Conservation (phyloP, 2,797 vertebrate genomes). For the Petrocephalus sullivani region DNA sequence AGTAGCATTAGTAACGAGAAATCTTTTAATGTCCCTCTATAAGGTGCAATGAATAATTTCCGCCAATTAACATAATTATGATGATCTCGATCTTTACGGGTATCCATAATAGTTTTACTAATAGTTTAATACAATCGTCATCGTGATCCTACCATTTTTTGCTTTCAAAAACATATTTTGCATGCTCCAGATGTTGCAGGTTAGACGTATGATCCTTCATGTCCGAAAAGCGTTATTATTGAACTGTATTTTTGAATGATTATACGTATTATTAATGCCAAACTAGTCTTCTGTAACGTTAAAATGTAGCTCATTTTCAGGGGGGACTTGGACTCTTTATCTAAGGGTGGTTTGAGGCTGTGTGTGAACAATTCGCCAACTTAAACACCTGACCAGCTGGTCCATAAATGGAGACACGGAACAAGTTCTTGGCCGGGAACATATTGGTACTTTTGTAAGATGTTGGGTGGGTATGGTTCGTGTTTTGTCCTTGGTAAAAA, state of each 20-base stretch:
- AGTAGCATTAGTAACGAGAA: neutral
- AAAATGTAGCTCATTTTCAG: too few species aligned
- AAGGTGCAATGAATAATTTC: neutral
- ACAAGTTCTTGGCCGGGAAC: neutral
- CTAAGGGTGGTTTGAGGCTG: neutral
- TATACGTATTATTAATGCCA: neutral
- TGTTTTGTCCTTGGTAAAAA: neutral
- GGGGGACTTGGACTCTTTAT: too few species aligned
- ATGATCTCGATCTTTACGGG: neutral
- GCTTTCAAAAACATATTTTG: neutral
- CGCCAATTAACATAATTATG: neutral
- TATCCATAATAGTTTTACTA: neutral
- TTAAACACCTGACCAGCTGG: neutral
- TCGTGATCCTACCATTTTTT: neutral
- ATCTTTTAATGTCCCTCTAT: neutral
- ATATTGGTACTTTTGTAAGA: neutral
- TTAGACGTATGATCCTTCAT: neutral
- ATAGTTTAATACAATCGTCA: neutral
- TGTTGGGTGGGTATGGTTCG: neutral
- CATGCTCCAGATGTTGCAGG: neutral
- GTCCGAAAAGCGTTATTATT: neutral
- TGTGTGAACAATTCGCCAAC: neutral
- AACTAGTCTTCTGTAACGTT: neutral
- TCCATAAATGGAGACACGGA: neutral
- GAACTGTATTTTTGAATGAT: neutral